Percentiles rank a stretch among this genome's conserved stretches.
Evolutionary conservation across 2,113 vertebrate genomes (phyloP).

Genomic region (Python bivittatus): DNA sequence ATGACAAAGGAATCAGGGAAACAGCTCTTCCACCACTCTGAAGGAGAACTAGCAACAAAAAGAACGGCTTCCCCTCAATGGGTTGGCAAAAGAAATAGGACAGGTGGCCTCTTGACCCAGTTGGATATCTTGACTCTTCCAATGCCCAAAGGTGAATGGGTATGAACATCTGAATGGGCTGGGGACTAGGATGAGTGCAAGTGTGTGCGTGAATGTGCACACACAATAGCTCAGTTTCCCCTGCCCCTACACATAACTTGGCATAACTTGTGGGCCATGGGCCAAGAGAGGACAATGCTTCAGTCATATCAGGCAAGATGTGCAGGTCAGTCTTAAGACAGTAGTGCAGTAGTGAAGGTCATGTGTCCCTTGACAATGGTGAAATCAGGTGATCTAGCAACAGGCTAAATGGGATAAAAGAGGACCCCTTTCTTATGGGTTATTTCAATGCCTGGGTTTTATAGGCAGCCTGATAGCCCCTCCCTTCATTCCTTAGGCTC

Average conservation of each 20-base stretch:
- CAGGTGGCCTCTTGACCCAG: too few species aligned
- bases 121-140: too few species aligned
- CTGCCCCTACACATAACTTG: neutral
- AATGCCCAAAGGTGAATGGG: too few species aligned
- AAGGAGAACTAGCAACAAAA: too few species aligned
- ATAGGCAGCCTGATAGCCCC: neutral
- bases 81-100: too few species aligned
- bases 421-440: too few species aligned
- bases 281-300: neutral
- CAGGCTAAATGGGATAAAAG: neutral
- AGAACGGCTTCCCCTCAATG: too few species aligned
- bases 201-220: neutral
- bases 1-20: too few species aligned
- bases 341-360: neutral
- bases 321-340: neutral
- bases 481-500: neutral
- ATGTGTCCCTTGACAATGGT: neutral
- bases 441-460: neutral
- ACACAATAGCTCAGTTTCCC: neutral
- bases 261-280: neutral
- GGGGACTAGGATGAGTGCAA: too few species aligned
- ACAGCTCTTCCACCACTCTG: too few species aligned
- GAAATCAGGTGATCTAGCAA: neutral
- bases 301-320: neutral
- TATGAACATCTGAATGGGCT: too few species aligned